Evolutionary conservation across 2,797 vertebrate species (phyloP).

Genomic region (Loriculus beryllinus): DNA sequence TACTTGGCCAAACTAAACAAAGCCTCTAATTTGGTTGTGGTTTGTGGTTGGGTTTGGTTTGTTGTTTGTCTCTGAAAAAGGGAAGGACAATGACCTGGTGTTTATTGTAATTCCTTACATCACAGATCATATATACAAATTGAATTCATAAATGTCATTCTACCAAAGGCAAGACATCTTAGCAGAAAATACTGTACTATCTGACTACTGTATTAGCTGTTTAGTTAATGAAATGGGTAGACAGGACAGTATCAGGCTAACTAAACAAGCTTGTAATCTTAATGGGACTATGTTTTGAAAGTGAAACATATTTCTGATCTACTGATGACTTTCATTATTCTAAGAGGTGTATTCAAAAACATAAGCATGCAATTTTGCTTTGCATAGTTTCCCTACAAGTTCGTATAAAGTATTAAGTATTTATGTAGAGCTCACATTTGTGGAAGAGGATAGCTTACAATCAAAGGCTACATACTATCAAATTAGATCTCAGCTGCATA

Average conservation of each 20-base stretch:
- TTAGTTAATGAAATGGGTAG: neutral
- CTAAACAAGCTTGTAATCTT: slow-evolving; percentile 15
- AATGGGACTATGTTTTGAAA: neutral
- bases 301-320: neutral
- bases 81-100: neutral
- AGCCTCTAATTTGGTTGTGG: neutral
- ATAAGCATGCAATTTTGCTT: neutral
- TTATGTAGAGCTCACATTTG: neutral
- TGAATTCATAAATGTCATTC: neutral
- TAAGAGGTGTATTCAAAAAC: neutral
- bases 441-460: neutral
- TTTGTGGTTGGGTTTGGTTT: neutral
- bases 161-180: neutral
- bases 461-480: neutral
- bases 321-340: neutral
- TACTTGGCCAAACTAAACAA: neutral
- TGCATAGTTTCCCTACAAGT: neutral
- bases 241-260: neutral
- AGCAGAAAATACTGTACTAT: neutral
- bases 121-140: neutral
- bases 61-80: neutral
- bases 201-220: neutral
- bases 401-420: neutral
- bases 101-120: neutral
- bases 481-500: neutral